These are phyloP conservation scores for Nycticryphes semicollaris DNA, from an alignment of 2,113 vertebrate species.

Conservation along the genomic window DNA sequence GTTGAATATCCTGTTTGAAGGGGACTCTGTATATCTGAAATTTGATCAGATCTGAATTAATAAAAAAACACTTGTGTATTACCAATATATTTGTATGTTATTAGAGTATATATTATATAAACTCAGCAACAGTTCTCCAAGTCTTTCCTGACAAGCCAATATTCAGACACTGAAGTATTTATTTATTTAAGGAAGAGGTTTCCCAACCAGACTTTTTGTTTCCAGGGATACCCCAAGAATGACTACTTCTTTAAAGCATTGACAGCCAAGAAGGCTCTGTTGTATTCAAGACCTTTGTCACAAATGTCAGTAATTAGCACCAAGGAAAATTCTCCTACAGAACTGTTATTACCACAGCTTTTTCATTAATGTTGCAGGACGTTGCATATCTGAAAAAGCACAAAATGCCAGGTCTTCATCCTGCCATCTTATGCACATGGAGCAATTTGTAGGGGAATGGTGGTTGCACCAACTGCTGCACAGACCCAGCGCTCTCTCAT, in stretches of 20 bases:
- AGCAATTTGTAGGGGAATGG: not conserved
- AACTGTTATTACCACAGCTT: not conserved
- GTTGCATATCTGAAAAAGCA: not conserved
- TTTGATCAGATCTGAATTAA: not conserved
- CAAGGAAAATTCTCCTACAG: not conserved
- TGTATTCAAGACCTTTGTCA: not conserved
- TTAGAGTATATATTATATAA: not conserved
- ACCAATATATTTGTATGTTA: not conserved
- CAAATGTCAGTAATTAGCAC: not conserved
- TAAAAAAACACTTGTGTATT: not conserved
- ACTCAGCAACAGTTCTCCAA: not conserved
- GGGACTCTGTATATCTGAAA: not conserved
- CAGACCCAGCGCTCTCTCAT: rapidly evolving
- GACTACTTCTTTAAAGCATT: not conserved
- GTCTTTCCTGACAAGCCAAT: not conserved
- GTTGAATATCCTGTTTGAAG: not conserved
- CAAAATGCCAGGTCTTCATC: not conserved
- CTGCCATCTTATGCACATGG: rapidly evolving
- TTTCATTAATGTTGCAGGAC: not conserved
- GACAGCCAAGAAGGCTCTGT: not conserved
- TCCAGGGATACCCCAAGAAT: not conserved
- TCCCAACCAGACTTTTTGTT: not conserved
- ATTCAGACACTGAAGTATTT: not conserved
- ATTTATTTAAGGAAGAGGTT: not conserved
- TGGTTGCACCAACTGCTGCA: not conserved